Evolutionary conservation across 2,797 vertebrate genomes (phyloP).

Genomic region (Erethizon dorsatum): DNA sequence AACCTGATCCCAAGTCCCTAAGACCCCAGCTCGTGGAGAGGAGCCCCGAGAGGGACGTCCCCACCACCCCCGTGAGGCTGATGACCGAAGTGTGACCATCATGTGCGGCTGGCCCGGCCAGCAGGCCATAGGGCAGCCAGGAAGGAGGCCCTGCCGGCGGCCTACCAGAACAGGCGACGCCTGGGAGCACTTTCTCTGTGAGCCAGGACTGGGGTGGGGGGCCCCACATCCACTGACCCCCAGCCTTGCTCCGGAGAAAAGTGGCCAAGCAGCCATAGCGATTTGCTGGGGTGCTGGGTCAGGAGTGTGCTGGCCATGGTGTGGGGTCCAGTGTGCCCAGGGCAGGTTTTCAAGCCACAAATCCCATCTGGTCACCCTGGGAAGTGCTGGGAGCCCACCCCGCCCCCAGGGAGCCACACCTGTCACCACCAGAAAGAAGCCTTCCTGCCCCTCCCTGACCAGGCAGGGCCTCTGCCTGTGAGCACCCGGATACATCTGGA

Average conservation of each 20-base stretch:
- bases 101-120: background rate
- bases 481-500: too few species aligned
- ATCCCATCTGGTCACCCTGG: background rate
- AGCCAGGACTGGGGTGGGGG: fast-evolving
- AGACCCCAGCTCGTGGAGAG: background rate
- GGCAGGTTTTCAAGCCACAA: background rate
- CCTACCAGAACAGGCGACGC: background rate
- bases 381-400: background rate
- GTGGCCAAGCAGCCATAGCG: background rate
- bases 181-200: background rate
- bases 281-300: background rate
- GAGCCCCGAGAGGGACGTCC: background rate
- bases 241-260: background rate
- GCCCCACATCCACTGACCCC: too few species aligned
- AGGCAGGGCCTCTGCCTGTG: background rate
- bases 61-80: fast-evolving
- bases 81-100: fast-evolving
- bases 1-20: background rate
- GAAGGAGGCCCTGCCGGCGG: background rate
- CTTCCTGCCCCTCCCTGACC: background rate
- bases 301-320: background rate
- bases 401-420: background rate
- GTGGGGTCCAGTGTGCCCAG: background rate
- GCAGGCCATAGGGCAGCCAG: background rate
- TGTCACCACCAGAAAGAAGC: background rate